phyloP scores from a whole-genome alignment of 2,797 vertebrate species.

The Pogoniulus pusillus region DNA sequence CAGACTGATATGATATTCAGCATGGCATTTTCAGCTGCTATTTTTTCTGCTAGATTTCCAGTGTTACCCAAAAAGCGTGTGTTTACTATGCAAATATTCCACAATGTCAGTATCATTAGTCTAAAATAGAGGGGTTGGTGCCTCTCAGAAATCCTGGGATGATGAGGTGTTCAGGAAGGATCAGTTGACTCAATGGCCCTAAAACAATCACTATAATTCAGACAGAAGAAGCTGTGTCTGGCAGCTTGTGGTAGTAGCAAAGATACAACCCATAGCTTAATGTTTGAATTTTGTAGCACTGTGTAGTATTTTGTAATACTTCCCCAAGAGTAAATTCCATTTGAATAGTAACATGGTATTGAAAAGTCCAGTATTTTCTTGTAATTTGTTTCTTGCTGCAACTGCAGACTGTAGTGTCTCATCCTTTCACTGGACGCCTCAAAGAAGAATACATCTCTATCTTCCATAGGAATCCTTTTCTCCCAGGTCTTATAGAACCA shows the following conservation, averaged over 20 bases:
- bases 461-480: background rate
- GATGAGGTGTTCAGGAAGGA: background rate
- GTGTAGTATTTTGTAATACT: background rate
- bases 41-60: slow-evolving; percentile 41
- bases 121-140: background rate
- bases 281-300: background rate
- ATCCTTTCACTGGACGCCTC: background rate
- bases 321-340: background rate
- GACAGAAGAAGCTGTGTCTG: background rate
- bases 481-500: background rate
- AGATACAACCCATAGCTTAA: background rate
- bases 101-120: background rate
- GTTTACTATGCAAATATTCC: background rate
- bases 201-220: background rate
- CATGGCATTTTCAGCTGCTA: slow-evolving; percentile 4
- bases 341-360: background rate
- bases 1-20: background rate
- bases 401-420: background rate
- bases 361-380: background rate
- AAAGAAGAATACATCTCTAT: background rate
- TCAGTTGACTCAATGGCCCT: background rate
- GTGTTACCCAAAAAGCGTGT: background rate
- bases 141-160: background rate
- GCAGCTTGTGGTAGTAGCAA: background rate
- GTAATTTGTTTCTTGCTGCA: background rate